These are phyloP conservation scores for Lepus oiostolus DNA, from an alignment of 2,797 vertebrate species.

Conservation along the genomic window DNA sequence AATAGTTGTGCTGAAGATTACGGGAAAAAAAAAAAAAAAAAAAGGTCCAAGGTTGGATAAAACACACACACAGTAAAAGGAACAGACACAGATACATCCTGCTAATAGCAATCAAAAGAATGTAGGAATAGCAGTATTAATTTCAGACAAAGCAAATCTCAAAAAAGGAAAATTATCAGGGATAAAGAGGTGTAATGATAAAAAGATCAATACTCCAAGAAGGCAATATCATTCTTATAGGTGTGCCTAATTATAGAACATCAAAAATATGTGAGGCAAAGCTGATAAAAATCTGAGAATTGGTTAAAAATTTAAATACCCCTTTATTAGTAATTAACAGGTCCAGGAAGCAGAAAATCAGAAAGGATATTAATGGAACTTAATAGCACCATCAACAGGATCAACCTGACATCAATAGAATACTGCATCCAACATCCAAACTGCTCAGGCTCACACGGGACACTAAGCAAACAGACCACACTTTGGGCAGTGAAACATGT, in stretches of 20 bases:
- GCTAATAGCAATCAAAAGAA: slow-evolving; percentile 4
- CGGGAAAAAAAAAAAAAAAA: neutral
- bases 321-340: neutral
- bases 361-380: neutral
- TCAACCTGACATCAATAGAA: neutral
- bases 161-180: slow-evolving; percentile 24
- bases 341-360: neutral
- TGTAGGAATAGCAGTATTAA: neutral
- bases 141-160: slow-evolving; percentile 41
- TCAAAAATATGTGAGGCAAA: neutral
- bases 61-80: neutral
- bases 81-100: neutral
- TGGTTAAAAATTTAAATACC: neutral
- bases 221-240: neutral
- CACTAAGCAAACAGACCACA: neutral
- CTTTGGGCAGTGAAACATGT: neutral
- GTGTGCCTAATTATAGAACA: neutral
- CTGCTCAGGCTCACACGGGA: neutral
- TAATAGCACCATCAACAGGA: neutral
- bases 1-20: neutral
- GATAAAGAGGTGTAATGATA: neutral
- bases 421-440: neutral
- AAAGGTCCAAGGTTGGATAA: neutral
- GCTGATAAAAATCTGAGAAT: neutral
- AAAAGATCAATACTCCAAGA: slow-evolving; percentile 4